These are phyloP conservation scores for Platycercus adscitus DNA, from an alignment of 2,113 vertebrate species.

Conservation along the genomic window DNA sequence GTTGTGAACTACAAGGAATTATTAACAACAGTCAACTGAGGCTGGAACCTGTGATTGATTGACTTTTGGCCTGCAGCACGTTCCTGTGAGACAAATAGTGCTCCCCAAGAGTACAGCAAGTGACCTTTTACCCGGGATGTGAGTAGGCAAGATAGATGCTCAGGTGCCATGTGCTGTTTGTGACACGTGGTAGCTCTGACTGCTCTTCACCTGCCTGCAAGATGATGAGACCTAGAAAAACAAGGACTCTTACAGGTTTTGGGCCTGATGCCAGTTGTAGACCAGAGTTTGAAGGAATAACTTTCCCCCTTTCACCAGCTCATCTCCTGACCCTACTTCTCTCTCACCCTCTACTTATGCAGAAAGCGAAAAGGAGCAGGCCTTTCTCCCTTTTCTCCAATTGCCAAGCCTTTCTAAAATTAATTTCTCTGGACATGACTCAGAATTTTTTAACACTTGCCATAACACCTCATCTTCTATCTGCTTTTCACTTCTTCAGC, in stretches of 20 bases:
- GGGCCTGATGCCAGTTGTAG: not conserved
- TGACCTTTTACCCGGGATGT: slow-evolving; percentile 48
- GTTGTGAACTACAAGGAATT: slow-evolving; percentile 54
- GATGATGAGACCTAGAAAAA: not conserved
- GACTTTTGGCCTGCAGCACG: not conserved
- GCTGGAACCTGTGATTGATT: not conserved
- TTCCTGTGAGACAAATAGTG: slow-evolving; percentile 20
- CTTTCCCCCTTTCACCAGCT: not conserved
- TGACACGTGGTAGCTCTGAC: slow-evolving; percentile 11
- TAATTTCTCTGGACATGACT: not conserved
- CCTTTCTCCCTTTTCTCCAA: not conserved
- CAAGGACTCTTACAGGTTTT: not conserved
- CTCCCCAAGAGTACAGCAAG: not conserved
- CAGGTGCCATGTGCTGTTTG: slow-evolving; percentile 32
- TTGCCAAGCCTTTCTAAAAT: not conserved
- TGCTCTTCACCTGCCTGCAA: slow-evolving; percentile 6
- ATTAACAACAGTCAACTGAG: slow-evolving; percentile 45
- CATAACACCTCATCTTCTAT: not conserved
- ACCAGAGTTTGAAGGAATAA: not conserved
- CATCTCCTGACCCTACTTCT: not conserved
- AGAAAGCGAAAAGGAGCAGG: not conserved
- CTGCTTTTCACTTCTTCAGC: not conserved
- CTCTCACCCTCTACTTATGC: not conserved
- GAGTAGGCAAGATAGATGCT: slow-evolving; percentile 17
- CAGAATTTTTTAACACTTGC: not conserved